Conservation (phyloP, 2,888 invertebrate genomes). For the Himalopsyche japonica region DNA sequence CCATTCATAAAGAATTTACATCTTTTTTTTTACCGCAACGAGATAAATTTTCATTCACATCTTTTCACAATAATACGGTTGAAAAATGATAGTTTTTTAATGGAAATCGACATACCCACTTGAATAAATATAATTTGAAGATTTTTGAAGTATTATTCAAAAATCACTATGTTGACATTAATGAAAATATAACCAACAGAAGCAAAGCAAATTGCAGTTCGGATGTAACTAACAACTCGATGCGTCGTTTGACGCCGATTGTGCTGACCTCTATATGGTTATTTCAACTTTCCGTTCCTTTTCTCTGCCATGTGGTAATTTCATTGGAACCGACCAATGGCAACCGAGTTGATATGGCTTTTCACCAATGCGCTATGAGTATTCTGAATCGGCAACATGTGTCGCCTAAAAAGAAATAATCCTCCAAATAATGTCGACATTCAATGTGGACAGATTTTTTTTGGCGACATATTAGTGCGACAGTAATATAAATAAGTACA, state of each 20-base stretch:
- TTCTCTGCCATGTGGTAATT: background rate
- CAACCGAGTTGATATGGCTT: background rate
- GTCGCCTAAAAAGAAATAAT: slow-evolving; percentile 19
- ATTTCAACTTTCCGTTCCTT: slow-evolving; percentile 11
- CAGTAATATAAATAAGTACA: slow-evolving; percentile 14
- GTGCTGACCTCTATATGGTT: slow-evolving; percentile 35
- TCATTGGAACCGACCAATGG: slow-evolving; percentile 9
- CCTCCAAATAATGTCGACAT: slow-evolving; percentile 7
- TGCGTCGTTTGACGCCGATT: slow-evolving; percentile 26
- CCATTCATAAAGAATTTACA: background rate
- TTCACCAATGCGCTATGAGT: background rate
- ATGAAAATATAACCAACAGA: slow-evolving; percentile 18
- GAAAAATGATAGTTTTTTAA: background rate
- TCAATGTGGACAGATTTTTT: slow-evolving; percentile 10
- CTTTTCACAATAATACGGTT: background rate
- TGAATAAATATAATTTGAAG: background rate
- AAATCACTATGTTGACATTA: slow-evolving; percentile 16
- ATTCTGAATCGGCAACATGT: background rate
- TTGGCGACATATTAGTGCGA: slow-evolving; percentile 20
- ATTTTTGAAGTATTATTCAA: slow-evolving; percentile 9
- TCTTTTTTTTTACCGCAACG: background rate
- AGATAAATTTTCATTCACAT: background rate
- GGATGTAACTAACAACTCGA: slow-evolving; percentile 11
- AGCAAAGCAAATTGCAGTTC: slow-evolving; percentile 14
- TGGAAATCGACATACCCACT: background rate